Evolutionary conservation across 1,140 invertebrate genomes (phyloP).

Genomic region (Mya arenaria): DNA sequence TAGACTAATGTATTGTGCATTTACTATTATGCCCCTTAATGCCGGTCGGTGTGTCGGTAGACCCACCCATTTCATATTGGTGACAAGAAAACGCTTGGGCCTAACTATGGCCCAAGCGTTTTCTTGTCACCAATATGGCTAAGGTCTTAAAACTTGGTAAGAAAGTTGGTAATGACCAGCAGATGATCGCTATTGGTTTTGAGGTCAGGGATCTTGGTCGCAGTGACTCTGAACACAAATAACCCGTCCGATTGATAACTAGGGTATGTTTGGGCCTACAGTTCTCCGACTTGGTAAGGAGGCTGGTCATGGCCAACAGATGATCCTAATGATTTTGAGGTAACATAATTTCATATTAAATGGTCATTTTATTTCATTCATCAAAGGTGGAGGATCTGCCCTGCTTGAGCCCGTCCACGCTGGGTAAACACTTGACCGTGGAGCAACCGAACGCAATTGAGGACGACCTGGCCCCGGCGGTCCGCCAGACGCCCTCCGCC

Average conservation of each 20-base stretch:
- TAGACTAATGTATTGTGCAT: too few species aligned
- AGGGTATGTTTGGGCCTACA: neutral
- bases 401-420: neutral
- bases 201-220: too few species aligned
- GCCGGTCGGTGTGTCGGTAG: too few species aligned
- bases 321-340: neutral
- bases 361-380: neutral
- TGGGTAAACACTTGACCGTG: neutral
- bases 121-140: too few species aligned
- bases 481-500: neutral
- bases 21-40: too few species aligned
- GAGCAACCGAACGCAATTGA: neutral
- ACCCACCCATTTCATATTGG: too few species aligned
- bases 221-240: neutral
- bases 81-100: too few species aligned
- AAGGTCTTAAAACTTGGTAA: too few species aligned
- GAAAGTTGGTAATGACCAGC: too few species aligned
- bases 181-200: too few species aligned
- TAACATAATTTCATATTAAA: neutral
- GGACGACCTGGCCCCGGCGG: neutral
- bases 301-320: neutral
- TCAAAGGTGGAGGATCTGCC: neutral
- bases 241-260: neutral
- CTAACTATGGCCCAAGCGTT: too few species aligned
- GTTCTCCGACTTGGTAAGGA: neutral